Percentiles rank a stretch among this genome's conserved stretches.
Evolutionary conservation across 2,888 invertebrate species (phyloP).

Genomic region (Atrina japonica): DNA sequence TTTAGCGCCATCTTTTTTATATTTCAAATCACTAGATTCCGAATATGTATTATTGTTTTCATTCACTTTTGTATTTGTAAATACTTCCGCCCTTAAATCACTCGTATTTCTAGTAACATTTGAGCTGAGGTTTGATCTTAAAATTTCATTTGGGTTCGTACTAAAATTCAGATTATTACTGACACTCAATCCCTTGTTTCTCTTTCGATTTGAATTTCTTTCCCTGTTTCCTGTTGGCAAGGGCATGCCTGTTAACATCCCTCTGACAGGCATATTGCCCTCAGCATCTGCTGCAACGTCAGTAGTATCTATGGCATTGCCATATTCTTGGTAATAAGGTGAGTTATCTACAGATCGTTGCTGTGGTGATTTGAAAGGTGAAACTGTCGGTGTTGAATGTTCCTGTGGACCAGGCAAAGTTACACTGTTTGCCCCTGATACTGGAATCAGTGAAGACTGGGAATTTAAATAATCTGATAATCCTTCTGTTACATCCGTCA

Average conservation of each 20-base stretch:
- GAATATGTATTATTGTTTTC: background rate
- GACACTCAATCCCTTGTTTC: constrained; percentile 13
- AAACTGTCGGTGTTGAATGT: constrained; percentile 39
- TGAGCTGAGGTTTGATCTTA: constrained; percentile 18
- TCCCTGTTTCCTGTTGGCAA: constrained; percentile 42
- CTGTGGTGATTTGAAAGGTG: constrained; percentile 14
- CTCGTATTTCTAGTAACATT: background rate
- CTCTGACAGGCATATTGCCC: constrained; percentile 31
- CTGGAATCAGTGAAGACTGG: constrained; percentile 50
- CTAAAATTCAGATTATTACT: constrained; percentile 16
- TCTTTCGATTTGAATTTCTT: constrained; percentile 2
- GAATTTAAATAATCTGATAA: constrained; percentile 53
- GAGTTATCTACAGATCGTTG: background rate
- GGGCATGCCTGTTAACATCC: constrained; percentile 36
- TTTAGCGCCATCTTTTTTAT: constrained; percentile 28
- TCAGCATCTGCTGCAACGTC: background rate
- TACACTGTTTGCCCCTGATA: constrained; percentile 10
- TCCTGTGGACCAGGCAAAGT: constrained; percentile 30
- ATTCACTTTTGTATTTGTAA: constrained; percentile 1
- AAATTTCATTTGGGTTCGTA: background rate
- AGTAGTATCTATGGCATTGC: background rate
- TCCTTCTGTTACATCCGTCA: constrained; percentile 54
- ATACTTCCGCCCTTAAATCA: background rate
- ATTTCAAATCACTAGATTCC: constrained; percentile 1
- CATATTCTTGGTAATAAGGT: background rate